A percentile compares a stretch with the other conserved stretches of the same genome.
Conservation (phyloP, 2,113 vertebrate genomes). For the Mohoua ochrocephala region DNA sequence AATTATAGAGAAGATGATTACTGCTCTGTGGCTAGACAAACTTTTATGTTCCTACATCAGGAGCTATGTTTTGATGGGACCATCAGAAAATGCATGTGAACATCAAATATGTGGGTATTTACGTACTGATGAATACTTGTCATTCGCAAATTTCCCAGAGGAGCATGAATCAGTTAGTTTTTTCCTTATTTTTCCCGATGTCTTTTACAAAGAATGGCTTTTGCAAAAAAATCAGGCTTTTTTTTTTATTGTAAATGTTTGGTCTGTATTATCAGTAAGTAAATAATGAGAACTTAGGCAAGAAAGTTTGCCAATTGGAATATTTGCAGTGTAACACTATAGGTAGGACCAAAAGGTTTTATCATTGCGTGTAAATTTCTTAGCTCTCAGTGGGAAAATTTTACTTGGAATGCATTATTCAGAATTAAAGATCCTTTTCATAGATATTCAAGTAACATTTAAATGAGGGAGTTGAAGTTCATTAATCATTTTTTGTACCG, state of each 20-base stretch:
- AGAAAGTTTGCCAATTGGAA: neutral
- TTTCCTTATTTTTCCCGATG: neutral
- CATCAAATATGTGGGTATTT: neutral
- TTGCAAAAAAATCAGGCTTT: neutral
- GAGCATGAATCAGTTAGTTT: neutral
- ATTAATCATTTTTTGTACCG: neutral
- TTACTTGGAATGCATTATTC: neutral
- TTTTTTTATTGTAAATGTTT: neutral
- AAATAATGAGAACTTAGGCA: neutral
- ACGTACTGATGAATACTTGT: neutral
- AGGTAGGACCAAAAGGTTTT: neutral
- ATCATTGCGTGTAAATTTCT: neutral
- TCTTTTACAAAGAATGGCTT: neutral
- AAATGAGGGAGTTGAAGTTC: neutral
- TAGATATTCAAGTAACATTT: neutral
- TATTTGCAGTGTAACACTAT: neutral
- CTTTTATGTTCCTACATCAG: neutral
- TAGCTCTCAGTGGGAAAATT: neutral
- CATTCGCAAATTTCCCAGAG: neutral
- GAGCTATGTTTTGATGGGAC: neutral
- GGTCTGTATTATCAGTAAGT: neutral
- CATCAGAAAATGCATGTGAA: neutral
- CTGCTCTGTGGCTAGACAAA: neutral
- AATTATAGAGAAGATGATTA: neutral
- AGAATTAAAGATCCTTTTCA: neutral